These are phyloP conservation scores for Metalampra italica DNA, from an alignment of 2,888 invertebrate species.

Conservation along the genomic window DNA sequence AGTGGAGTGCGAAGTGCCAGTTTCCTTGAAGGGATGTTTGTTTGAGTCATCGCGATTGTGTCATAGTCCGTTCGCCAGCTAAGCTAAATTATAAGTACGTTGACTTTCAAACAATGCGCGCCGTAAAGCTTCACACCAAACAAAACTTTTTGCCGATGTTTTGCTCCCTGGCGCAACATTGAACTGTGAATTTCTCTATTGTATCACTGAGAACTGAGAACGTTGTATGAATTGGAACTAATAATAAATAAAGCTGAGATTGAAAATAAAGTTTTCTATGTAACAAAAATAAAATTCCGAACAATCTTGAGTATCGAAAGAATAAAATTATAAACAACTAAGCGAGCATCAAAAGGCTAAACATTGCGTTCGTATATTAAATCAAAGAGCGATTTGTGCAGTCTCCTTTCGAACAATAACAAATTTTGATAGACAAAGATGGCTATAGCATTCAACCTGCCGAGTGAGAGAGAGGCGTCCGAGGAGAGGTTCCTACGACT, in stretches of 20 bases:
- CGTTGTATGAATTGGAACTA: too few species aligned
- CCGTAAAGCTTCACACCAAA: constrained; percentile 42
- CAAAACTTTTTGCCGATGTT: constrained; percentile 61
- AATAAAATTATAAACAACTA: neutral
- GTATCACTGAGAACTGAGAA: neutral
- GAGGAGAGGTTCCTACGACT: constrained; percentile 78
- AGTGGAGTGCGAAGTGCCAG: constrained; percentile 61
- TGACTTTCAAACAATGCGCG: constrained; percentile 63
- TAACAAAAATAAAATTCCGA: neutral
- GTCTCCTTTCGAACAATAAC: neutral
- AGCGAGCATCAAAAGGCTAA: neutral
- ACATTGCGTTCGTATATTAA: neutral
- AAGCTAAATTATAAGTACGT: constrained; percentile 63
- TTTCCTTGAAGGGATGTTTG: constrained; percentile 73
- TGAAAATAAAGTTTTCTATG: neutral
- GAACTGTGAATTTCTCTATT: constrained; percentile 41
- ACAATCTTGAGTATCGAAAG: neutral
- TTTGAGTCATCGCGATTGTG: constrained; percentile 69
- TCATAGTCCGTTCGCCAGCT: constrained; percentile 65
- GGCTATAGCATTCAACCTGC: constrained; percentile 79
- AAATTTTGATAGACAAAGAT: constrained; percentile 56
- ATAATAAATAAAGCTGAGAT: too few species aligned
- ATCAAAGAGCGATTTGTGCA: neutral
- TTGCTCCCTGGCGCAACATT: constrained; percentile 49
- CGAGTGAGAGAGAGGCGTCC: constrained; percentile 75